Conservation (phyloP, 2,888 invertebrate genomes). For the Nomada ferruginata region DNA sequence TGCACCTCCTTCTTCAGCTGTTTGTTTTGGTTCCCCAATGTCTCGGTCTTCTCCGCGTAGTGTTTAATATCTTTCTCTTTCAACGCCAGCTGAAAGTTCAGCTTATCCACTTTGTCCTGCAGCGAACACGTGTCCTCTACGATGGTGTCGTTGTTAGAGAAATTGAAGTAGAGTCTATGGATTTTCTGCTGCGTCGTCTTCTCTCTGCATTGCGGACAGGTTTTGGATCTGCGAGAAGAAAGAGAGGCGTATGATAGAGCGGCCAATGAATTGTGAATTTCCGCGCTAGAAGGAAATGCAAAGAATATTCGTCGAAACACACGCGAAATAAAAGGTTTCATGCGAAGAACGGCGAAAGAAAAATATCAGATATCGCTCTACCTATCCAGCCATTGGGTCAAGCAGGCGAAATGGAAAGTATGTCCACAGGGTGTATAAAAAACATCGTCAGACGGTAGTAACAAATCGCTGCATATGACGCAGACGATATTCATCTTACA, state of each 20-base stretch:
- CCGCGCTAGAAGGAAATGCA: background rate
- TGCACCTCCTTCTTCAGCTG: constrained; percentile 74
- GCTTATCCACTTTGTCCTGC: constrained; percentile 53
- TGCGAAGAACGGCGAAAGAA: background rate
- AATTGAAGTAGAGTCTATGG: constrained; percentile 88
- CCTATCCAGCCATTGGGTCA: constrained; percentile 76
- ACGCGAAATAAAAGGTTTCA: background rate
- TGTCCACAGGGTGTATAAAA: constrained; percentile 78
- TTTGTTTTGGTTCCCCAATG: constrained; percentile 72
- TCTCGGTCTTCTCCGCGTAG: constrained; percentile 31
- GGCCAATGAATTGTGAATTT: too few relatives aligned
- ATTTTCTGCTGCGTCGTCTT: constrained; percentile 87
- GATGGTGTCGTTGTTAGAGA: constrained; percentile 84
- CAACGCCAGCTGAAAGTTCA: constrained; percentile 47
- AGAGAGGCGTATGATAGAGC: background rate
- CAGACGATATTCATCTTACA: constrained; percentile 76
- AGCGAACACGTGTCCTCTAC: constrained; percentile 35
- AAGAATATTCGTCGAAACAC: background rate
- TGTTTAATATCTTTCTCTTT: constrained; percentile 84
- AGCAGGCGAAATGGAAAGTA: constrained; percentile 75
- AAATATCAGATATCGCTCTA: constrained; percentile 34
- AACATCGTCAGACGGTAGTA: constrained; percentile 72
- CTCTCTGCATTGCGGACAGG: constrained; percentile 91
- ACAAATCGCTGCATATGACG: constrained; percentile 75
- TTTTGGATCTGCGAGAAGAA: constrained; percentile 86